Evolutionary conservation across 1,140 invertebrate species (phyloP).

Genomic region (Drosophila arizonae): DNA sequence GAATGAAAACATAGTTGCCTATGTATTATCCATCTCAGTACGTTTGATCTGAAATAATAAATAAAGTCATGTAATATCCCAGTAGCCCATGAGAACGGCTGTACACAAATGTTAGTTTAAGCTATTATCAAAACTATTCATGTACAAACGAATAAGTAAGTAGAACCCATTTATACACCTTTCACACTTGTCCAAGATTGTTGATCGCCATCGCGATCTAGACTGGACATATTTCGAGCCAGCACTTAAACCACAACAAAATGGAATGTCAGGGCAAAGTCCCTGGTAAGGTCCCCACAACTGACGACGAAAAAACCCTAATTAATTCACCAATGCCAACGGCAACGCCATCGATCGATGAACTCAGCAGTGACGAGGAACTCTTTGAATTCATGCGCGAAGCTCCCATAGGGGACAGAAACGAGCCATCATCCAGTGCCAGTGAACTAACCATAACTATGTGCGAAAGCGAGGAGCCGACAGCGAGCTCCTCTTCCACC

Average conservation of each 20-base stretch:
- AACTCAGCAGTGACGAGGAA: constrained; percentile 15
- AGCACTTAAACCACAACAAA: constrained; percentile 4
- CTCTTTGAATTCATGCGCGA: constrained; percentile 15
- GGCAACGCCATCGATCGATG: constrained; percentile 4
- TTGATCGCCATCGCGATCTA: constrained; percentile 21
- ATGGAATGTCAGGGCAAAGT: constrained; percentile 23
- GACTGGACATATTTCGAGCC: constrained; percentile 2
- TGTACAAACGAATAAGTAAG: constrained; percentile 23
- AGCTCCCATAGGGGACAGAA: constrained; percentile 2
- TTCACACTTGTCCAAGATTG: constrained; percentile 9
- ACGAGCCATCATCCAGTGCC: not conserved
- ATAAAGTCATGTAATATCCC: not conserved
- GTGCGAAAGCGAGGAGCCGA: constrained; percentile 31
- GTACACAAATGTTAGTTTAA: constrained; percentile 13
- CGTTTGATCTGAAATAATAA: too few relatives aligned
- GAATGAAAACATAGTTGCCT: too few relatives aligned
- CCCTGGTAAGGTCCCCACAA: constrained; percentile 16
- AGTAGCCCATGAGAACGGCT: constrained; percentile 18
- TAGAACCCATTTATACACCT: constrained; percentile 12
- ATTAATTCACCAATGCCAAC: not conserved
- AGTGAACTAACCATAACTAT: constrained; percentile 4
- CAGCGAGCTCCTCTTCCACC: constrained; percentile 19
- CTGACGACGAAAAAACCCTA: constrained; percentile 7
- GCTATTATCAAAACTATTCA: constrained; percentile 11
- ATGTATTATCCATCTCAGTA: too few relatives aligned